Percentiles rank a stretch among this genome's conserved stretches.
phyloP scores from a whole-genome alignment of 2,888 invertebrate genomes.

The Flabesymbios commensalis region DNA sequence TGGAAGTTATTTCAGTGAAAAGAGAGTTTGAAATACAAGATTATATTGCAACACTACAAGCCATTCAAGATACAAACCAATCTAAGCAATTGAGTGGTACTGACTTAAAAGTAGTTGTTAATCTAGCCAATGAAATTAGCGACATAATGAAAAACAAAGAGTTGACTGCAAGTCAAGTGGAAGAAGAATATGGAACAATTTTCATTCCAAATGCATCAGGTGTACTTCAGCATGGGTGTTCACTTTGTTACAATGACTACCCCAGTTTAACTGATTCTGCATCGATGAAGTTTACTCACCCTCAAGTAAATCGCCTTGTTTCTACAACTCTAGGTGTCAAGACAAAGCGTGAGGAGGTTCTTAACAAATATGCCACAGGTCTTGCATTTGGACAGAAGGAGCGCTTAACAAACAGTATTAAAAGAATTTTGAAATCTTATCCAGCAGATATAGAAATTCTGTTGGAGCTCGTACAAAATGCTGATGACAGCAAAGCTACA shows the following conservation, averaged over 20 bases:
- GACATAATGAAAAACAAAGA: constrained; percentile 16
- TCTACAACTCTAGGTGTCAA: constrained; percentile 36
- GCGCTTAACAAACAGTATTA: constrained; percentile 43
- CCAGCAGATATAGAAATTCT: constrained; percentile 45
- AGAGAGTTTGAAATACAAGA: constrained; percentile 28
- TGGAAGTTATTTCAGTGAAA: constrained; percentile 28
- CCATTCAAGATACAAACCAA: constrained; percentile 6
- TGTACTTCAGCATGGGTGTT: constrained; percentile 31
- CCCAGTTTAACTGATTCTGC: constrained; percentile 28
- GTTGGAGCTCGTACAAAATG: constrained; percentile 49
- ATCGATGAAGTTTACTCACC: constrained; percentile 31
- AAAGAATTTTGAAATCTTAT: constrained; percentile 44
- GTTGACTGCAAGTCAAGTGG: constrained; percentile 9
- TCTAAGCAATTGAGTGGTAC: constrained; percentile 11
- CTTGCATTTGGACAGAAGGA: constrained; percentile 51
- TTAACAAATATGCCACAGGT: constrained; percentile 26
- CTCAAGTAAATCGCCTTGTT: constrained; percentile 33
- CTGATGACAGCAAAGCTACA: constrained; percentile 41
- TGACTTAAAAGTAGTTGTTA: constrained; percentile 21
- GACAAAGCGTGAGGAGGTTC: constrained; percentile 29
- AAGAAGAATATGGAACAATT: constrained; percentile 23
- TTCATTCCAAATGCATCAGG: constrained; percentile 40
- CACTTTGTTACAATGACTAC: constrained; percentile 45
- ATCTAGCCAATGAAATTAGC: constrained; percentile 18
- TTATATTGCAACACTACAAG: constrained; percentile 15